Base-by-base conservation (phyloP, 2,113 vertebrate species). In the pig (Sus scrofa) region DNA sequence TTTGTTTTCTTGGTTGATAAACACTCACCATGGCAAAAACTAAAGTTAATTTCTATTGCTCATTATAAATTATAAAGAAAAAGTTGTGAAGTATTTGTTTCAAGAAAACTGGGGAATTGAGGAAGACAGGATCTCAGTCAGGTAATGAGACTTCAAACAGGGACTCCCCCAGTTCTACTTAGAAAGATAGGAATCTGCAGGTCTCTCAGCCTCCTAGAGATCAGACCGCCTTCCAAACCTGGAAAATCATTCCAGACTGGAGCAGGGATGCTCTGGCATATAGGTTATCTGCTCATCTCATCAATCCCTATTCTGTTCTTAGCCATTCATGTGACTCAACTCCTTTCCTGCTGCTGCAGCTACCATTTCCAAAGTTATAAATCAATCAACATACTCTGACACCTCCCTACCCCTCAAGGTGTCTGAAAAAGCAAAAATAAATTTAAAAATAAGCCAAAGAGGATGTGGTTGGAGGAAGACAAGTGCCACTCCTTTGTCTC, bases 371-470 rank as follows among this genome's bases (percentile, higher is more conserved):
- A 68, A 75, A 82, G 34, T 56, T 50, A 6, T 81, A 88, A 74
- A 68, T 52, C 14, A 37, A 50, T 65, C 11, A 88, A 52, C 32
- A 56, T 30, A 75, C 37, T 44, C 34, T 7, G 44, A 68, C 10
- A 32, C 18, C 13, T 27, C 11, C 15, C 18, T 24, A 14, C 2
- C 34, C 16, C 44, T 32, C 30, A 19, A 32, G 19, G 63, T 92
- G 77, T 84, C 22, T 56, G 62, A 65, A 88, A 94, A 84, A 71
- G 52, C 34, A 39, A 60, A 92, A 87, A 54, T 70, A 68, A 77
- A 60, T 58, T 30, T 73, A 54, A 85, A 88, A 10, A 74, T 74
- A 62, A 39, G 32, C 39, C 34, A 92, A 34, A 88, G 26, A 0
- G 58, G 39, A 83, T 44, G 30, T 58, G 70, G 4, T 60, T 79